Base-by-base conservation (phyloP, 2,797 vertebrate genomes). In the Gobio occitaniae region DNA sequence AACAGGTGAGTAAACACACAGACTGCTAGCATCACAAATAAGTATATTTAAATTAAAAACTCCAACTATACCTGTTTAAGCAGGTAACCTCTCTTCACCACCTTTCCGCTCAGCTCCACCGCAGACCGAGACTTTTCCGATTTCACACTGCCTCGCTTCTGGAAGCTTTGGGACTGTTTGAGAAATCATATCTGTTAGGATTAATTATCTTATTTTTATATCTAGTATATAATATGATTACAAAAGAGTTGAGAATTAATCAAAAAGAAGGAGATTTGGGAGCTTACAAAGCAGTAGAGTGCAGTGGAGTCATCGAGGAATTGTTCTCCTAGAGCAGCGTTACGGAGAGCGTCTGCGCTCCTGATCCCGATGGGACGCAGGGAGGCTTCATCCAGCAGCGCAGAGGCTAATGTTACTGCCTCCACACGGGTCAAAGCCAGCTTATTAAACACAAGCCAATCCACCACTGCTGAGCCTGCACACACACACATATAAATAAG, bases 261-360 rank as follows among this genome's bases (percentile, higher is more conserved):
- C 1, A n/a, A 59, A 25, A 47, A 52, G 16, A 36, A 41, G n/a
- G 11, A 48, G 19, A 36, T 7, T 7, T 36, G 17, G 21, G 21
- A 19, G 93, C 95, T 85, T 88, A 96, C 95, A 66, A 98, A 99
- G 92, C 96, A 94, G 92, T 99, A 99, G 17, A 99, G 93, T 0
- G 97, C 97, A 0, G 96, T 97, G 86, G 97, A 97, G 90, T 99
- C 97, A 0, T 99, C 98, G 2, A 98, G 89, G 89, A 99, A 97
- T 93, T 97, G 96, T 88, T 96, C 95, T 0, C 93, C 94, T 87
- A 96, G 94, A 87, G 96, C 94, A 0, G 94, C 94, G 5, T 91
- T 96, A 74, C 96, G 96, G 0, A 92, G 90, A 38, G 96, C 97
- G 75, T 95, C 96, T 0, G 89, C 86, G 69, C 98, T 99, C 87